Evolutionary conservation across 2,113 vertebrate species (phyloP), one percentile per base, ranked within the genome.

Genomic region (Tupaia chinensis): DNA sequence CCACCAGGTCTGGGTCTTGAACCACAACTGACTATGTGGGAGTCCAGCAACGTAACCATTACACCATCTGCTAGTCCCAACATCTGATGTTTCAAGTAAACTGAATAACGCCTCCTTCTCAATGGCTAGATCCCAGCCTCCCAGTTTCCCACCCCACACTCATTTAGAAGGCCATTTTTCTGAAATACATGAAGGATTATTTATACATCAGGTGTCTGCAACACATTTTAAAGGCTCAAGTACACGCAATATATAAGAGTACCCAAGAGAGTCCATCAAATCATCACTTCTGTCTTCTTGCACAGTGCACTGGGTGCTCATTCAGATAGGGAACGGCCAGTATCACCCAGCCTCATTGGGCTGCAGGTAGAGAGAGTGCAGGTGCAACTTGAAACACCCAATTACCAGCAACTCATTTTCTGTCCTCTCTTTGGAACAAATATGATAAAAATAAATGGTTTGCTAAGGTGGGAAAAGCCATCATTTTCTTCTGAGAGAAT

Each of bases 371-470:
- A 89, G 32, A 65, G 15, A 14, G 72, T 0, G 10, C 9, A 56
- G 29, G 14, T 1, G 4, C 61, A 88, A 93, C 84, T 82, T 94
- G 88, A 97, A 94, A 85, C 11, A 56, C 5, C 63, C 53, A 93
- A 16, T 54, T 77, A 81, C 83, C 65, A 93, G 85, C 66, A 87
- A 91, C 73, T 94, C 13, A 87, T 94, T 96, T 87, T n/a, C 66
- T 72, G 74, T 74, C 9, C 69, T 69, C 44, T 97, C 74, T 97
- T 94, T 96, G 82, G 69, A 97, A 93, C 87, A 89, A 74, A 78
- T 76, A 84, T 89, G 69, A 98, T 95, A 61, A 95, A 84, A 96
- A 95, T 63, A 94, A 97, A 96, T 81, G 89, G 34, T 86, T 54
- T 95, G 2, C 65, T 76, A 69, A 16, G 85, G n/a, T 0, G 8